Conservation (phyloP, 2,113 vertebrate genomes). For the Lates calcarifer region DNA sequence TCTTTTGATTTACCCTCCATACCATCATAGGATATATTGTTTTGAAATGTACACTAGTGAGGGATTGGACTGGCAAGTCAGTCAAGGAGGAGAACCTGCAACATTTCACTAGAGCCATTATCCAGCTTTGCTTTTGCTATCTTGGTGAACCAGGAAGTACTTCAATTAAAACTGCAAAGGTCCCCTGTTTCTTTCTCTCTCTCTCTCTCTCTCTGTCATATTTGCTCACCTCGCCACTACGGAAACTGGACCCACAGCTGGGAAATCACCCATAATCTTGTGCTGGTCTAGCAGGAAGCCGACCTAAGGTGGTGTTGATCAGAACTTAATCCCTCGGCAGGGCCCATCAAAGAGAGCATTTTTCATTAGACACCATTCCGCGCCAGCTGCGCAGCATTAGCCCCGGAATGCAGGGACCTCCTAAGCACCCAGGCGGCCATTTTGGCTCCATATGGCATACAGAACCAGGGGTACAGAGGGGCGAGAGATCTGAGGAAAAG, state of each 20-base stretch:
- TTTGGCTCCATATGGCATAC: slow-evolving; percentile 80
- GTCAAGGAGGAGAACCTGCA: slow-evolving; percentile 17
- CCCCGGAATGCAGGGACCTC: slow-evolving; percentile 75
- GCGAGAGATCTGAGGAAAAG: slow-evolving; percentile 39
- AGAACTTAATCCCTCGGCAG: slow-evolving; percentile 80
- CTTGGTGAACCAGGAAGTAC: slow-evolving; percentile 51
- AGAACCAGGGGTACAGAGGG: slow-evolving; percentile 59
- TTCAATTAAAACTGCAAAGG: slow-evolving; percentile 44
- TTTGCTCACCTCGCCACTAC: slow-evolving; percentile 30
- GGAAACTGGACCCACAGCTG: slow-evolving; percentile 69
- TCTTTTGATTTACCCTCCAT: slow-evolving; percentile 25
- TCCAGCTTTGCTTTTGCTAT: slow-evolving; percentile 45
- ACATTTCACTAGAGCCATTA: slow-evolving; percentile 22
- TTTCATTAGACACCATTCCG: slow-evolving; percentile 80
- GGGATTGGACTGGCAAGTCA: background rate
- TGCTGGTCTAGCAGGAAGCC: slow-evolving; percentile 77
- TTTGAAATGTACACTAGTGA: slow-evolving; percentile 29
- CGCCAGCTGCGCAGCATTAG: slow-evolving; percentile 85
- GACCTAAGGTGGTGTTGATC: slow-evolving; percentile 83
- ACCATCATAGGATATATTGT: background rate
- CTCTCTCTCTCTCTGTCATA: slow-evolving; percentile 36
- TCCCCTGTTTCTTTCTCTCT: background rate
- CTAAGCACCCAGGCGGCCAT: slow-evolving; percentile 75
- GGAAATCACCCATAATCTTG: slow-evolving; percentile 76
- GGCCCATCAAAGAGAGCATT: slow-evolving; percentile 82